phyloP scores from a whole-genome alignment of 2,113 vertebrate species.

The Cebus imitator region DNA sequence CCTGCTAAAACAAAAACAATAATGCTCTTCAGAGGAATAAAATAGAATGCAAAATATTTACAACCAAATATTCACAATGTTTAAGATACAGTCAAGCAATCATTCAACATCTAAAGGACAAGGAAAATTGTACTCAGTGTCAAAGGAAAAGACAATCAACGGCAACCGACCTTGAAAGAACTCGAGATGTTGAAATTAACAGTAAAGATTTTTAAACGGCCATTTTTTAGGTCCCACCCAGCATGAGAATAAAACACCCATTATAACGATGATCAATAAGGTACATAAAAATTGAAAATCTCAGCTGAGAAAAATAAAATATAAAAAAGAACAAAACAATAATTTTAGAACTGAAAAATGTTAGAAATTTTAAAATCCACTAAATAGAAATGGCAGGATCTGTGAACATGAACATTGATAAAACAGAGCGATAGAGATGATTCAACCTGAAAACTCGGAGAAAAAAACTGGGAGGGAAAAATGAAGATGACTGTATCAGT shows the following conservation, averaged over 20 bases:
- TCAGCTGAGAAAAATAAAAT: background rate
- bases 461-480: background rate
- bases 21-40: background rate
- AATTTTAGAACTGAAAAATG: background rate
- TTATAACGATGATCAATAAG: background rate
- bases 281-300: background rate
- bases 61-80: background rate
- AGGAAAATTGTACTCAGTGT: background rate
- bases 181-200: background rate
- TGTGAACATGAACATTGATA: background rate
- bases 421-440: background rate
- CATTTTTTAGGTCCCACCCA: no score
- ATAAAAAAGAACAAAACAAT: background rate
- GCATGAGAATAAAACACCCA: background rate
- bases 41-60: background rate
- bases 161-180: background rate
- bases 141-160: background rate
- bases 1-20: background rate
- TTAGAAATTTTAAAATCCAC: background rate
- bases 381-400: background rate
- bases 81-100: background rate
- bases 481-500: background rate
- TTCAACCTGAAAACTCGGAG: background rate
- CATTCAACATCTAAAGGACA: background rate
- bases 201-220: no score